Base-by-base conservation (phyloP, 2,797 vertebrate genomes). In the Phoxinus dragarum region DNA sequence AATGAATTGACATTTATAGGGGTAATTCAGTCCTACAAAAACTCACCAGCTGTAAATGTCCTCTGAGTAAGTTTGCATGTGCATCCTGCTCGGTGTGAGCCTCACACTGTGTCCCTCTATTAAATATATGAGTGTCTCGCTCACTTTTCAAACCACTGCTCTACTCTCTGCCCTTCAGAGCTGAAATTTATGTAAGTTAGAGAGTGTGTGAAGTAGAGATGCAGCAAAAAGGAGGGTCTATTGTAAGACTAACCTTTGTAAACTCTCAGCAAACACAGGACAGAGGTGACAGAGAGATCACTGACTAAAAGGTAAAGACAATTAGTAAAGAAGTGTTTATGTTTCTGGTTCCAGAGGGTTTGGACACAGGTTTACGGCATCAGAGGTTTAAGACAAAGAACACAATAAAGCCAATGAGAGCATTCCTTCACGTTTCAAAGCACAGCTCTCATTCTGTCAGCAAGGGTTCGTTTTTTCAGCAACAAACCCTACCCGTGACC, bases 221-320 rank as follows among this genome's bases (percentile, higher is more conserved):
- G 84, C 76, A 79, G 47, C 74, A 73, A 67, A 52, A 56, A 86
- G 90, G 88, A 90, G 85, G 88, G 77, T 81, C 89, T 82, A 86
- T 88, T 89, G 47, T 73, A 67, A 74, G 36, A 69, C 79, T 76
- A 75, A 88, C 42, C 83, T 78, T 71, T 72, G 75, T 56, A 9
- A 81, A 71, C 68, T 12, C 38, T 36, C 40, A 38, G 38, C 47
- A 80, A 64, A 31, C 74, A 81, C 61, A 84, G 67, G 61, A 44
- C 83, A 74, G 36, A 38, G 64, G 71, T 79, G 74, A 84, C 19
- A 3, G 47, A 74, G 12, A 66, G 40, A 74, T 73, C 17, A 80
- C 27, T 59, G 40, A 76, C 42, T 84, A 67, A 80, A 73, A 64
- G 69, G n/a, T 40, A 82, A 10, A 34, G n/a, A 69, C 67, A 31